A percentile compares a stretch with the other conserved stretches of the same genome.
phyloP scores from a whole-genome alignment of 92 coral and sea anemone genomes.

The Epizoanthus fatuus region DNA sequence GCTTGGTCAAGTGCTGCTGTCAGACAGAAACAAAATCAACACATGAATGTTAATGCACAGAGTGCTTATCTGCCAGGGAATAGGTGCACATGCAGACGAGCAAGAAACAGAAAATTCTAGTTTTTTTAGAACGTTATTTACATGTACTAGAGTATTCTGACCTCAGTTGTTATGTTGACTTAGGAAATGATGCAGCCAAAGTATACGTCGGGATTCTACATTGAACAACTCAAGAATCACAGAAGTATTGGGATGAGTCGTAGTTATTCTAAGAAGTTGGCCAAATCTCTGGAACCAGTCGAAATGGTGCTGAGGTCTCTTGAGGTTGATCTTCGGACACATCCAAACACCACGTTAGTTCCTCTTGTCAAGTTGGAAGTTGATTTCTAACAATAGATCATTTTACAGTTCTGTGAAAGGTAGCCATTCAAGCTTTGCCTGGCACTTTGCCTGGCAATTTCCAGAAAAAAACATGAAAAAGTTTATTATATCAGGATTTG shows the following conservation, averaged over 20 bases:
- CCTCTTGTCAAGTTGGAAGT: neutral
- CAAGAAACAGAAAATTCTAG: neutral
- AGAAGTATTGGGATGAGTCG: constrained; percentile 73
- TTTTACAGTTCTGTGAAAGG: too few relatives aligned
- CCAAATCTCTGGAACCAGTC: constrained; percentile 88
- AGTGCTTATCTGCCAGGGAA: too few relatives aligned
- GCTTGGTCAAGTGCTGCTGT: neutral
- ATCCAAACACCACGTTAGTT: constrained; percentile 98
- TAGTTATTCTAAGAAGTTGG: constrained; percentile 76
- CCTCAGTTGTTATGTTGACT: neutral
- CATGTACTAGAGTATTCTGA: neutral
- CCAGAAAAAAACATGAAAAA: too few relatives aligned
- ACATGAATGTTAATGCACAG: too few relatives aligned
- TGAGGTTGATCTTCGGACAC: constrained; percentile 97
- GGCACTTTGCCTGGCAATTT: too few relatives aligned
- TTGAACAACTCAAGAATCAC: constrained; percentile 89
- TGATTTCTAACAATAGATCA: too few relatives aligned
- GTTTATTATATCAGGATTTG: too few relatives aligned
- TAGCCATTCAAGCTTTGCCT: too few relatives aligned
- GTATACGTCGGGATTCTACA: constrained; percentile 96
- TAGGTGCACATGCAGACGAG: neutral
- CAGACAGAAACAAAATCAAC: neutral
- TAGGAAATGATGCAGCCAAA: constrained; percentile 98
- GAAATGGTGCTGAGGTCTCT: constrained; percentile 95
- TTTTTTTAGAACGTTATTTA: neutral